Evolutionary conservation across 2,113 vertebrate genomes (phyloP).

Genomic region (Engystomops pustulosus): DNA sequence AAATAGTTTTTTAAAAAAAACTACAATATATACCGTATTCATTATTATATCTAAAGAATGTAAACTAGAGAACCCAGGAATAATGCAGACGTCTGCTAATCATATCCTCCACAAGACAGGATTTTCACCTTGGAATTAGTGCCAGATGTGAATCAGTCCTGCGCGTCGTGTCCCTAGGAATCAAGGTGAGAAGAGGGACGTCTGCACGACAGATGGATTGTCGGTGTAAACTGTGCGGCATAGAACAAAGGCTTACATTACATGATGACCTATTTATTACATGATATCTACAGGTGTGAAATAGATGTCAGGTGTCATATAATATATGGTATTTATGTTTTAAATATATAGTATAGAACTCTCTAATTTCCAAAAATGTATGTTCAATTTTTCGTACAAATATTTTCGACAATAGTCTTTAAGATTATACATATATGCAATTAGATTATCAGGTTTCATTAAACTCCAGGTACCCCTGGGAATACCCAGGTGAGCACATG

Average conservation of each 20-base stretch:
- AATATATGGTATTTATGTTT: not conserved
- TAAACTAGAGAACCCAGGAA: not conserved
- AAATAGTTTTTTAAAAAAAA: too few species aligned
- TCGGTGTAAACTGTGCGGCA: constrained; percentile 17
- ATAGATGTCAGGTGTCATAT: constrained; percentile 15
- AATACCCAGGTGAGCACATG: too few species aligned
- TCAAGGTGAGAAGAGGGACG: constrained; percentile 36
- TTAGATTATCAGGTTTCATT: too few species aligned
- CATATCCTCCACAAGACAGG: not conserved
- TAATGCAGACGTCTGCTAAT: not conserved
- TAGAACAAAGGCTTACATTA: constrained; percentile 1
- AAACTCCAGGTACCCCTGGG: too few species aligned
- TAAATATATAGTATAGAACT: too few species aligned
- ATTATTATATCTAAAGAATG: too few species aligned
- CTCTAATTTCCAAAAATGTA: too few species aligned
- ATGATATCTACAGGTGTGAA: not conserved
- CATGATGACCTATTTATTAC: constrained; percentile 41
- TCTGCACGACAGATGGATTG: constrained; percentile 37
- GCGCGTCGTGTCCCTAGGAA: constrained; percentile 13
- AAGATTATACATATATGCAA: too few species aligned
- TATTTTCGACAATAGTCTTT: too few species aligned
- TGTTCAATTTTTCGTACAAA: too few species aligned
- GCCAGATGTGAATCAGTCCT: constrained; percentile 41
- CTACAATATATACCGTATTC: too few species aligned
- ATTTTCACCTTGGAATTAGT: not conserved